Evolutionary conservation across 2,113 vertebrate genomes (phyloP).

Genomic region (Ciconia boyciana): DNA sequence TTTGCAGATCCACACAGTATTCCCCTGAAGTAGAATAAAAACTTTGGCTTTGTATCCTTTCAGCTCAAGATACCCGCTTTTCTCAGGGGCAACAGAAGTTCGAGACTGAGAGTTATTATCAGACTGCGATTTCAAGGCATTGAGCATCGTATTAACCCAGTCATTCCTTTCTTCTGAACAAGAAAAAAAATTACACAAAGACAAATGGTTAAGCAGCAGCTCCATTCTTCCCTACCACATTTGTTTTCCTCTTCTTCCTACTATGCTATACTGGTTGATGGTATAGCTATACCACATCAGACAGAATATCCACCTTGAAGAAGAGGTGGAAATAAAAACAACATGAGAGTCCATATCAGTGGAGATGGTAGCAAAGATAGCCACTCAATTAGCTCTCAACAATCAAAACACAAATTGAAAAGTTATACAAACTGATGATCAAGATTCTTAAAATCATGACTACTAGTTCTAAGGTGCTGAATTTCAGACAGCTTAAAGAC

Average conservation of each 20-base stretch:
- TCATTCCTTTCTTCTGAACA: conserved; percentile 88
- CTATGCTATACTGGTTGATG: not conserved
- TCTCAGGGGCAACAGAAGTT: conserved; percentile 74
- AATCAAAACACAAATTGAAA: not conserved
- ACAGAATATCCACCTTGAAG: not conserved
- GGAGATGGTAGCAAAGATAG: not conserved
- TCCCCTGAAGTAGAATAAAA: conserved; percentile 86
- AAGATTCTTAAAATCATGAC: not conserved
- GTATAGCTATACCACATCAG: not conserved
- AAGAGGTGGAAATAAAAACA: not conserved
- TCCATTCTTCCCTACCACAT: not conserved
- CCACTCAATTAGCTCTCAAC: not conserved
- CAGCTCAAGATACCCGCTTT: conserved; percentile 87
- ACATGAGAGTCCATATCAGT: accelerated
- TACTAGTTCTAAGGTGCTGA: not conserved
- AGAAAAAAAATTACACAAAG: not conserved
- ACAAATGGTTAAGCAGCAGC: not conserved
- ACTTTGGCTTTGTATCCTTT: conserved; percentile 94
- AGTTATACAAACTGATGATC: not conserved
- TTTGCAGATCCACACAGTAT: conserved; percentile 93
- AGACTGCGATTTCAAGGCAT: conserved; percentile 74
- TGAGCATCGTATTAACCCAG: conserved; percentile 86
- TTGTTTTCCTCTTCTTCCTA: not conserved
- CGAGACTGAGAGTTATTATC: conserved; percentile 65
- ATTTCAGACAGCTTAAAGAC: not conserved